Evolutionary conservation across 2,888 invertebrate species (phyloP), one percentile per base, ranked within the genome.

Genomic region (Glaucopsyche alexis): DNA sequence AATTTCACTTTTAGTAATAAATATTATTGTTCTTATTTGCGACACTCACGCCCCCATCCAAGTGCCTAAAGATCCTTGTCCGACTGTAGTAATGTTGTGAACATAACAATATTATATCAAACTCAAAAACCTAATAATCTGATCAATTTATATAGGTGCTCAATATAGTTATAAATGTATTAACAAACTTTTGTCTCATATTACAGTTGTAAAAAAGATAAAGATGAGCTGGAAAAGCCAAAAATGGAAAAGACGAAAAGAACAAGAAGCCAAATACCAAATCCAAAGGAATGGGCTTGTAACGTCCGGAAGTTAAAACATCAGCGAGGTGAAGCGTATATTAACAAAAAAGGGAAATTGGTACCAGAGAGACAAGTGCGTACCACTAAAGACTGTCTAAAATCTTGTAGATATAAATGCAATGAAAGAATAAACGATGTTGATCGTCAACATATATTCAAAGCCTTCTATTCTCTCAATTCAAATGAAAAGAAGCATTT

Each of bases 401-500:
- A 84, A 16, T 86, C 85, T 11, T 93, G 92, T 78, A 89, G 88
- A 73, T 88, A 82, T 73, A 90, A 89, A 82, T 92, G 92, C 75
- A 91, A 85, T n/a, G 87, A 87, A 66, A 82, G 85, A 80, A 87
- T 93, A 19, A 85, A 80, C 40, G 87, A 92, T 73, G 80, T 81
- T 0, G 91, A 92, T 73, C 76, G 92, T 55, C 87, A 91, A 81
- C 83, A 87, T 38, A 87, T 93, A 73, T 93, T 93, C 77, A 89
- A 88, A 82, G 88, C 91, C 0, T 93, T 91, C 74, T 93, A 92
- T 76, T 87, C 89, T 0, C 77, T 93, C 64, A 89, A 86, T 64
- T 83, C 87, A 0, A 91, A 90, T 69, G 92, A 93, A 79, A 93
- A 93, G 77, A 88, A 87, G 77, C 89, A 90, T 79, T 93, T 90